Evolutionary conservation across 2,113 vertebrate genomes (phyloP).

Genomic region (Xiphophorus hellerii): DNA sequence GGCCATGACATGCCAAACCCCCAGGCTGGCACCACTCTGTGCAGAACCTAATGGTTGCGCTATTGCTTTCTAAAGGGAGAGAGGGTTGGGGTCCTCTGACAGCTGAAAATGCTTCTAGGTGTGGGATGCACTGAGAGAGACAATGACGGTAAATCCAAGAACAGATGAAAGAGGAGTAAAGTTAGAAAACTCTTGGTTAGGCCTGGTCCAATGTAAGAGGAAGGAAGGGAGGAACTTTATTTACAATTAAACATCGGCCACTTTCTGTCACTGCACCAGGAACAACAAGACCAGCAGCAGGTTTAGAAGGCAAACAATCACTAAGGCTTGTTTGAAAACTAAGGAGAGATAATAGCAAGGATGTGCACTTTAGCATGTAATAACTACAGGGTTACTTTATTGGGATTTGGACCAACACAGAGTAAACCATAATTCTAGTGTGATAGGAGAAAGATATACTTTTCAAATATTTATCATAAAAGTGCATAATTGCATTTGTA

Average conservation of each 20-base stretch:
- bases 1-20: slow-evolving; percentile 51
- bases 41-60: slow-evolving; percentile 40
- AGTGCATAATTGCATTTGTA: neutral
- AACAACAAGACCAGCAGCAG: neutral
- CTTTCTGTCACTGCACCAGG: neutral
- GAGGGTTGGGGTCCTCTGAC: slow-evolving; percentile 39
- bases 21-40: slow-evolving; percentile 50
- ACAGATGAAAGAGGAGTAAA: slow-evolving; percentile 12
- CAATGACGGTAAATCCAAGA: neutral
- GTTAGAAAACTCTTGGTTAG: slow-evolving; percentile 19
- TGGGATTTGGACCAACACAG: no score
- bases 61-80: slow-evolving; percentile 50
- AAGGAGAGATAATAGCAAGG: no score
- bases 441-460: no score
- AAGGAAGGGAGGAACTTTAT: slow-evolving; percentile 59
- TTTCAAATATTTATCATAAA: no score
- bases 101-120: slow-evolving; percentile 42
- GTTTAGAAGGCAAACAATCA: no score
- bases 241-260: slow-evolving; percentile 35
- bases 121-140: neutral
- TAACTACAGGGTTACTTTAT: no score
- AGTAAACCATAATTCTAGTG: no score
- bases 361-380: no score
- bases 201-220: slow-evolving; percentile 31
- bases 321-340: no score